Percentiles rank a stretch among this genome's conserved stretches.
phyloP scores from a whole-genome alignment of 2,797 vertebrate genomes.

The Argya squamiceps region DNA sequence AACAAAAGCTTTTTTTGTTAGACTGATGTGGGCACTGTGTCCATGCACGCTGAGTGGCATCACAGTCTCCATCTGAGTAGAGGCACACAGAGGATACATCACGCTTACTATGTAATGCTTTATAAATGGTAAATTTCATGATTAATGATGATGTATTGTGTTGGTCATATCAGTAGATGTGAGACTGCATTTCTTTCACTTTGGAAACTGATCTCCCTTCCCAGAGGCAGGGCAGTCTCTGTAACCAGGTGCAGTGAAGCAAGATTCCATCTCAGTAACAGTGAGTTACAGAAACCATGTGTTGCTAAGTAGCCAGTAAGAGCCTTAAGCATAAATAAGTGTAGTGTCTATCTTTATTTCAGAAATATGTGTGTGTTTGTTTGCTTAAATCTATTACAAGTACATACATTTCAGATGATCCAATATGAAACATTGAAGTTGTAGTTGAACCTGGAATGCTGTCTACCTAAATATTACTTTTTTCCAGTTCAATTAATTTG shows the following conservation, averaged over 20 bases:
- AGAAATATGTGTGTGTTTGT: background rate
- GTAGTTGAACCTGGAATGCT: conserved; percentile 51
- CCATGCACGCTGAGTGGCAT: background rate
- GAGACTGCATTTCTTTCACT: background rate
- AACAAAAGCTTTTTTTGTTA: background rate
- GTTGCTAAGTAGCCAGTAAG: background rate
- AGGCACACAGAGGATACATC: background rate
- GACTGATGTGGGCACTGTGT: background rate
- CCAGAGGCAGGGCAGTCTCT: background rate
- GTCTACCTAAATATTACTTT: conserved; percentile 40
- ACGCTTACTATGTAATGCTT: background rate
- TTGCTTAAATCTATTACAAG: conserved; percentile 45
- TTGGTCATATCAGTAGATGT: background rate
- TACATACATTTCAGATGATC: conserved; percentile 40
- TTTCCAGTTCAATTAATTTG: conserved; percentile 48
- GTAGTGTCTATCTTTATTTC: background rate
- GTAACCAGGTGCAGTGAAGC: background rate
- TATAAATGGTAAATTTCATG: background rate
- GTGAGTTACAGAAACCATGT: background rate
- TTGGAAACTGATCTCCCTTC: background rate
- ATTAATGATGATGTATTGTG: background rate
- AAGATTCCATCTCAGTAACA: background rate
- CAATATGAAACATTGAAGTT: conserved; percentile 17
- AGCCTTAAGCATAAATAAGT: background rate
- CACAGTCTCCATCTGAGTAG: background rate